These are phyloP conservation scores for Sphenodon punctatus DNA, from an alignment of 2,797 vertebrate species.

Conservation along the genomic window DNA sequence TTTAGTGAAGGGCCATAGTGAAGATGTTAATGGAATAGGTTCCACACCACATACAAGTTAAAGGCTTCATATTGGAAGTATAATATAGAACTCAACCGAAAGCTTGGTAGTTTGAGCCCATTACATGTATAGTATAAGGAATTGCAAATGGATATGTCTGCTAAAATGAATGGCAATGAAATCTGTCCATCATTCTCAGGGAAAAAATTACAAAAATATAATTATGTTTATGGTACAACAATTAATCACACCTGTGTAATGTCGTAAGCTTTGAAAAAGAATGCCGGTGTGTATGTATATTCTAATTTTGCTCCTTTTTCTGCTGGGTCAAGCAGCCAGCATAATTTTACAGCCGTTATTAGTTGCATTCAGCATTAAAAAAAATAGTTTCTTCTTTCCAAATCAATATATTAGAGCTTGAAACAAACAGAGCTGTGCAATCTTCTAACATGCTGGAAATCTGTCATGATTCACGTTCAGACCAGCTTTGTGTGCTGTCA, in stretches of 20 bases:
- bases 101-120: neutral
- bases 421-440: neutral
- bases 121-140: rapidly evolving
- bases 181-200: conserved; percentile 1
- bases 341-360: conserved; percentile 41
- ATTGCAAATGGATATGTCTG: neutral
- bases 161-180: neutral
- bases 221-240: neutral
- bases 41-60: neutral
- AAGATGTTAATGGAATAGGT: neutral
- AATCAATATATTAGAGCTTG: conserved; percentile 25
- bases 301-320: conserved; percentile 17
- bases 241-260: conserved; percentile 14
- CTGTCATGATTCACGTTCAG: neutral
- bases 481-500: neutral
- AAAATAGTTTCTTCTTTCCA: conserved; percentile 14
- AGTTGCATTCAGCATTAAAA: conserved; percentile 10
- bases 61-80: neutral
- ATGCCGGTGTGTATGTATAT: neutral
- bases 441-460: neutral
- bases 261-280: conserved; percentile 33
- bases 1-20: too few species aligned
- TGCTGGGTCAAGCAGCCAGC: conserved; percentile 49
- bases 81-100: neutral
- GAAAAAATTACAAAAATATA: neutral